Evolutionary conservation across 2,797 vertebrate species (phyloP).

Genomic region (Gobio occitaniae): DNA sequence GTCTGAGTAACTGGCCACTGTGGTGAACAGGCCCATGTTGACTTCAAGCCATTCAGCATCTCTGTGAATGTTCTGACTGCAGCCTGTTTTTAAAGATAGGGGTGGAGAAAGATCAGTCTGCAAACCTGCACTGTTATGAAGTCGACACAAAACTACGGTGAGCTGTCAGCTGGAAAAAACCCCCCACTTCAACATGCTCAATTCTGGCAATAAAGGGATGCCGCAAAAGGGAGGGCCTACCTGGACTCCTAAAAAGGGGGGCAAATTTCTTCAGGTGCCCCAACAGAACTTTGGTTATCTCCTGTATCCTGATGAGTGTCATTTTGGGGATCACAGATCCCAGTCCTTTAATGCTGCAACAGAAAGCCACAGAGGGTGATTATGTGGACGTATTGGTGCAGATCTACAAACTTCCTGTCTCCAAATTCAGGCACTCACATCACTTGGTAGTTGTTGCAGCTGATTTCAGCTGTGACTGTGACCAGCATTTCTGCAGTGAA

Average conservation of each 20-base stretch:
- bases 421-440: slow-evolving; percentile 60
- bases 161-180: neutral
- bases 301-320: neutral
- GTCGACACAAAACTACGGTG: neutral
- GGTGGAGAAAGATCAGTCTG: neutral
- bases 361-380: neutral
- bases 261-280: slow-evolving; percentile 38
- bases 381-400: neutral
- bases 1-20: neutral
- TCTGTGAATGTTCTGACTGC: slow-evolving; percentile 46
- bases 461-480: too few relatives aligned
- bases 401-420: too few relatives aligned
- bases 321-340: neutral
- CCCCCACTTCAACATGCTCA: too few relatives aligned
- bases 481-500: too few relatives aligned
- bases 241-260: neutral
- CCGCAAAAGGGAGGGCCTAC: neutral
- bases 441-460: slow-evolving; percentile 64
- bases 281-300: slow-evolving; percentile 45
- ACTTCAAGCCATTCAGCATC: slow-evolving; percentile 22
- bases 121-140: neutral
- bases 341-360: neutral
- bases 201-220: too few relatives aligned
- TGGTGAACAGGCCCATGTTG: slow-evolving; percentile 26
- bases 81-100: slow-evolving; percentile 46